phyloP scores from a whole-genome alignment of 2,113 vertebrate genomes.

The Sebastes fasciatus region DNA sequence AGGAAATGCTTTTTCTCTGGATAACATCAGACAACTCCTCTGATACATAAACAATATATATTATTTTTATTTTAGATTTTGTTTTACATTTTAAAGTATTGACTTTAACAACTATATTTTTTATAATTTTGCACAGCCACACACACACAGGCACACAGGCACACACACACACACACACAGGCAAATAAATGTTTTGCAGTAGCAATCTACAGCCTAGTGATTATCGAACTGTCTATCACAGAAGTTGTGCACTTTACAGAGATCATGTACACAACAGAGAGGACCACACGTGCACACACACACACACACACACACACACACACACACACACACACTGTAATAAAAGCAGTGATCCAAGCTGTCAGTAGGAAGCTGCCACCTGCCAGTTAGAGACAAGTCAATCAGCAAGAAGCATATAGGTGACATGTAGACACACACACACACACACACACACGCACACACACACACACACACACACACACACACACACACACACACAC shows the following conservation, averaged over 20 bases:
- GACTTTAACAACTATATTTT: neutral
- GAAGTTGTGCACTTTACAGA: neutral
- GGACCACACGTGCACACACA: neutral
- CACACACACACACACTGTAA: neutral
- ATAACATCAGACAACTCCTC: neutral
- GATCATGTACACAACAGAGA: neutral
- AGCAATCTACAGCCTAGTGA: constrained; percentile 6
- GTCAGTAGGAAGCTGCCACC: neutral
- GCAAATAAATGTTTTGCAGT: neutral
- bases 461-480: too few relatives aligned
- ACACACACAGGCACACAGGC: neutral
- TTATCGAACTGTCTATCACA: constrained; percentile 10
- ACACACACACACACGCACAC: too few relatives aligned
- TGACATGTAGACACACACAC: neutral
- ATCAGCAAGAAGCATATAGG: neutral
- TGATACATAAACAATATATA: too few relatives aligned
- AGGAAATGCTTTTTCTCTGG: neutral
- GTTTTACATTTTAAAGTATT: neutral
- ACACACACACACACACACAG: constrained; percentile 3
- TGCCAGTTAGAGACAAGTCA: neutral
- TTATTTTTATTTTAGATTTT: too few relatives aligned
- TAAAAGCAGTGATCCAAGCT: constrained; percentile 10
- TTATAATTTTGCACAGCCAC: too few relatives aligned
- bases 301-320: constrained; percentile 11
- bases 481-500: too few relatives aligned